phyloP scores from a whole-genome alignment of 2,797 vertebrate species.

The Chaetodon trifasciatus region DNA sequence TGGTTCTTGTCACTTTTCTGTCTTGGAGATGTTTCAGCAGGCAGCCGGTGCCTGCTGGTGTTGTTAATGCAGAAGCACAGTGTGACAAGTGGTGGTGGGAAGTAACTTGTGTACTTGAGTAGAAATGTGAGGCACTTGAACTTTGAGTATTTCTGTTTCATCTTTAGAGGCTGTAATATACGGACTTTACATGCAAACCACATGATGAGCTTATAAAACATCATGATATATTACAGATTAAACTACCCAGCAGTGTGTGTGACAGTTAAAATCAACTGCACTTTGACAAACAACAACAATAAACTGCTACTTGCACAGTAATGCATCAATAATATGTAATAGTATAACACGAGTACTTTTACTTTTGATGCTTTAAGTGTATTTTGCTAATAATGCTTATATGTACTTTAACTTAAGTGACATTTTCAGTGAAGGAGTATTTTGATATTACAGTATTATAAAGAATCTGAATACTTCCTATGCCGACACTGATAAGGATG shows the following conservation, averaged over 20 bases:
- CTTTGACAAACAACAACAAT: too few relatives aligned
- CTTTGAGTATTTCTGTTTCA: background rate
- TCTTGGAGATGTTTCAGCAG: slow-evolving; percentile 28
- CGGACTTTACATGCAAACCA: background rate
- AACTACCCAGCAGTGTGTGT: background rate
- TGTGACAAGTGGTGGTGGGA: background rate
- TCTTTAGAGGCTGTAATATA: background rate
- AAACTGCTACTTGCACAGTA: background rate
- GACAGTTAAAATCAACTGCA: background rate
- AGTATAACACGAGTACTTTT: background rate
- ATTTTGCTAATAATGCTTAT: background rate
- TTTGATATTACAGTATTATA: background rate
- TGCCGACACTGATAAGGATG: background rate
- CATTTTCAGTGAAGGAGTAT: background rate
- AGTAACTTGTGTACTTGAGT: background rate
- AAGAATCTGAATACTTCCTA: background rate
- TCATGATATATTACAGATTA: background rate
- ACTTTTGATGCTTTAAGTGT: background rate
- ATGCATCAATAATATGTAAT: background rate
- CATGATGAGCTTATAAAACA: background rate
- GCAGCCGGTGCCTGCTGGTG: slow-evolving; percentile 12
- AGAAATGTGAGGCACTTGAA: background rate
- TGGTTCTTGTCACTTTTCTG: slow-evolving; percentile 19
- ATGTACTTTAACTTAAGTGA: background rate
- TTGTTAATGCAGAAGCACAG: background rate